These are phyloP conservation scores for Drosophila bifasciata DNA, from an alignment of 1,140 invertebrate species.

Conservation along the genomic window DNA sequence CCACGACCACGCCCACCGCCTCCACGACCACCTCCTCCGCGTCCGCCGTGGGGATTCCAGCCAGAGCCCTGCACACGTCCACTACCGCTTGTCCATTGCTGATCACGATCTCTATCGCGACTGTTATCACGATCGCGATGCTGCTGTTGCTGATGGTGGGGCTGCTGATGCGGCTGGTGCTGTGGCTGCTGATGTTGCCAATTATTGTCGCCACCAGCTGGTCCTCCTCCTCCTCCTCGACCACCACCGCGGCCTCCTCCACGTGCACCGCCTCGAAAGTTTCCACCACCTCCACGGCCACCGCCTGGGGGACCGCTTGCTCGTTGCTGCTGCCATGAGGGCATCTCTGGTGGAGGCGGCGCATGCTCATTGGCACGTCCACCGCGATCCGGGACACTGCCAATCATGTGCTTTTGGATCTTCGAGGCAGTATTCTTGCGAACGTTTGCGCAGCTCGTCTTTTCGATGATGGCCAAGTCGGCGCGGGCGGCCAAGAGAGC, in stretches of 20 bases:
- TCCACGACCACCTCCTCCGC: slow-evolving; percentile 53
- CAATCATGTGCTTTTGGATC: slow-evolving; percentile 95
- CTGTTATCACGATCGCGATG: slow-evolving; percentile 26
- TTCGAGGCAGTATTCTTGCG: slow-evolving; percentile 91
- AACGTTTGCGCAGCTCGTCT: slow-evolving; percentile 92
- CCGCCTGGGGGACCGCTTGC: slow-evolving; percentile 61
- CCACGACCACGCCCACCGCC: slow-evolving; percentile 32
- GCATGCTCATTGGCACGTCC: slow-evolving; percentile 94
- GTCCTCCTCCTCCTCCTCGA: slow-evolving; percentile 39
- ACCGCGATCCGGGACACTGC: slow-evolving; percentile 93
- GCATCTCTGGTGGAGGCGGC: slow-evolving; percentile 97
- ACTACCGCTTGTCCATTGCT: slow-evolving; percentile 65
- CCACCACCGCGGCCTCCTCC: slow-evolving; percentile 40
- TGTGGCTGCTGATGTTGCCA: slow-evolving; percentile 53
- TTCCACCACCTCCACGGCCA: slow-evolving; percentile 56
- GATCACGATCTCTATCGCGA: slow-evolving; percentile 40
- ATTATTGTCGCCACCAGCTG: slow-evolving; percentile 44
- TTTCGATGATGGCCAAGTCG: slow-evolving; percentile 93
- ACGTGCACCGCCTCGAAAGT: slow-evolving; percentile 49
- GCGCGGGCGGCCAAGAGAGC: slow-evolving; percentile 92
- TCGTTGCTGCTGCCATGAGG: slow-evolving; percentile 89
- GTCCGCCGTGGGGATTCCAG: slow-evolving; percentile 62
- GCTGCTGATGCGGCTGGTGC: slow-evolving; percentile 22
- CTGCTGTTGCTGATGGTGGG: slow-evolving; percentile 18
- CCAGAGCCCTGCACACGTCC: slow-evolving; percentile 77